These are phyloP conservation scores for Heterochromis multidens DNA, from an alignment of 2,113 vertebrate species.

Conservation along the genomic window DNA sequence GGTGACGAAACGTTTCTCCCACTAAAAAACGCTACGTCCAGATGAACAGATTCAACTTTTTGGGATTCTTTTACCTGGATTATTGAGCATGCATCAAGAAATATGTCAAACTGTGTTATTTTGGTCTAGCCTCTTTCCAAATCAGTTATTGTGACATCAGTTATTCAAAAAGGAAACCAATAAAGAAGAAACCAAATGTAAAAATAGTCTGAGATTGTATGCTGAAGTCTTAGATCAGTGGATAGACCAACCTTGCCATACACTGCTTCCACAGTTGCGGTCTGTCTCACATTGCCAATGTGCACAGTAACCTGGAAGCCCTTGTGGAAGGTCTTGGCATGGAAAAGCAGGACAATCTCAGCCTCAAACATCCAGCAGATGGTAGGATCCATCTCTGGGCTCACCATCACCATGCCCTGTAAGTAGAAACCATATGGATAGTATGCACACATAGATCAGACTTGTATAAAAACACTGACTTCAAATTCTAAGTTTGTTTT, in stretches of 20 bases:
- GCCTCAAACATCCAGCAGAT: conserved; percentile 97
- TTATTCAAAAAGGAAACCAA: background rate
- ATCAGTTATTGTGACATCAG: background rate
- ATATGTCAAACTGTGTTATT: no score
- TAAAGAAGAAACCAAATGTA: background rate
- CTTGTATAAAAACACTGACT: background rate
- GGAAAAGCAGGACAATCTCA: conserved; percentile 94
- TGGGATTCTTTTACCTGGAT: no score
- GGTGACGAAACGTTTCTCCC: no score
- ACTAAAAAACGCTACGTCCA: no score
- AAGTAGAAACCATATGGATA: background rate
- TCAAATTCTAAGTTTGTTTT: background rate
- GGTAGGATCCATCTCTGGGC: conserved; percentile 96
- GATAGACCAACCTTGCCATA: conserved; percentile 86
- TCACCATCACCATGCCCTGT: conserved; percentile 99
- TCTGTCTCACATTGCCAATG: conserved; percentile 94
- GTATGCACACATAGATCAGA: background rate
- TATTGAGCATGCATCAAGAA: no score
- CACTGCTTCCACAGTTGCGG: conserved; percentile 90
- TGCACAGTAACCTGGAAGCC: conserved; percentile 98
- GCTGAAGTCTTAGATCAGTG: background rate
- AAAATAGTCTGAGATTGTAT: background rate
- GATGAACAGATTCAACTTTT: no score
- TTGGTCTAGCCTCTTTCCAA: background rate
- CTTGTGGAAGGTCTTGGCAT: conserved; percentile 94